A percentile compares a stretch with the other conserved stretches of the same genome.
These are phyloP conservation scores for Opisthocomus hoazin DNA, from an alignment of 2,113 vertebrate genomes.

Conservation along the genomic window DNA sequence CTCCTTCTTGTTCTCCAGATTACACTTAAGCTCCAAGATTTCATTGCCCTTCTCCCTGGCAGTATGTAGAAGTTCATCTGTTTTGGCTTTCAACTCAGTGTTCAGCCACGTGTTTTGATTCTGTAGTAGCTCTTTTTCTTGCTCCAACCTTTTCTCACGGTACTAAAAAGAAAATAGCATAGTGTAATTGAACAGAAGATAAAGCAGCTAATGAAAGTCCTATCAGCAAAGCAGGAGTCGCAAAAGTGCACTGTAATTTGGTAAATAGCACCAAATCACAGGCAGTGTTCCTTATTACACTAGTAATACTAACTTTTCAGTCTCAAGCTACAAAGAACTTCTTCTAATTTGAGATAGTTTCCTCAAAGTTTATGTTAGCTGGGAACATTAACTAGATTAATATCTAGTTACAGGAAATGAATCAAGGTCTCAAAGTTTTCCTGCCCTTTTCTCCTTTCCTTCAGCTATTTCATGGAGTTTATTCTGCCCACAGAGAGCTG, in stretches of 20 bases:
- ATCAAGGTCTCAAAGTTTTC: background rate
- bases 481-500: background rate
- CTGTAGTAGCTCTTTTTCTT: constrained; percentile 90
- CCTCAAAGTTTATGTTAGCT: background rate
- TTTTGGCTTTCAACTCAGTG: constrained; percentile 88
- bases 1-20: constrained; percentile 89
- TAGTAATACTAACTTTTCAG: background rate
- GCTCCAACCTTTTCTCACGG: constrained; percentile 92
- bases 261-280: background rate
- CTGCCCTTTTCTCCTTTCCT: background rate
- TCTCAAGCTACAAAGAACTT: background rate
- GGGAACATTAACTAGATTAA: background rate
- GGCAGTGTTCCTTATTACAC: background rate
- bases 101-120: constrained; percentile 90
- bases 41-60: constrained; percentile 90
- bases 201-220: background rate
- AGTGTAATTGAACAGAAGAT: background rate
- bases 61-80: constrained; percentile 86
- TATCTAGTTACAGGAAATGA: background rate
- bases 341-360: background rate
- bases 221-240: background rate
- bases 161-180: constrained; percentile 69
- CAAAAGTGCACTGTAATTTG: background rate
- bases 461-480: background rate
- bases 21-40: constrained; percentile 90